Percentiles rank a stretch among this genome's conserved stretches.
Evolutionary conservation across 2,797 vertebrate species (phyloP).

Genomic region (Pseudopleuronectes americanus): DNA sequence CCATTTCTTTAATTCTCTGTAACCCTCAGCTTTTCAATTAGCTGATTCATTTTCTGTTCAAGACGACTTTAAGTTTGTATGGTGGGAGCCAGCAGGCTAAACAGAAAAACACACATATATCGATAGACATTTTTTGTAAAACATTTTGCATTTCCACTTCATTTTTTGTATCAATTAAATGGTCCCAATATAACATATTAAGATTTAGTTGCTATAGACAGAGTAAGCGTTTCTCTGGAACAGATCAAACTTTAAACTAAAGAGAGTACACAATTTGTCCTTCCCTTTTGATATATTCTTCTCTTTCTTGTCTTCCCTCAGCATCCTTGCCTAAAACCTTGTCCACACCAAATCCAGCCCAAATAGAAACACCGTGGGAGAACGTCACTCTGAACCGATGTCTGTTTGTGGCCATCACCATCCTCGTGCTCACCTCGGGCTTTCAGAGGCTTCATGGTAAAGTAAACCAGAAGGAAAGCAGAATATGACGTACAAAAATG

Average conservation of each 20-base stretch:
- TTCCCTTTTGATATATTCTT: background rate
- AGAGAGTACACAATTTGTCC: no score
- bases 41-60: background rate
- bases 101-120: no score
- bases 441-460: conserved; percentile 89
- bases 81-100: no score
- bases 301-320: conserved; percentile 17
- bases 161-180: no score
- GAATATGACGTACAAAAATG: background rate
- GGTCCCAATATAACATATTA: no score
- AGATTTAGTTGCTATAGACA: no score
- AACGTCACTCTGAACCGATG: conserved; percentile 93
- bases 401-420: conserved; percentile 88
- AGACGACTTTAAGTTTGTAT: background rate
- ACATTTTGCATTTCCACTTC: no score
- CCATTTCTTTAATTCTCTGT: background rate
- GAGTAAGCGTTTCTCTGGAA: no score
- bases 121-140: no score
- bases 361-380: conserved; percentile 86
- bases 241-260: no score
- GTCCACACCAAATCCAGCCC: conserved; percentile 64
- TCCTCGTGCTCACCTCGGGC: conserved; percentile 90
- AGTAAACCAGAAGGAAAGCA: conserved; percentile 51
- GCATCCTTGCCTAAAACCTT: conserved; percentile 65
- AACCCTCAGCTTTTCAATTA: background rate